Evolutionary conservation across 2,888 invertebrate species (phyloP).

Genomic region (Polyommatus icarus): DNA sequence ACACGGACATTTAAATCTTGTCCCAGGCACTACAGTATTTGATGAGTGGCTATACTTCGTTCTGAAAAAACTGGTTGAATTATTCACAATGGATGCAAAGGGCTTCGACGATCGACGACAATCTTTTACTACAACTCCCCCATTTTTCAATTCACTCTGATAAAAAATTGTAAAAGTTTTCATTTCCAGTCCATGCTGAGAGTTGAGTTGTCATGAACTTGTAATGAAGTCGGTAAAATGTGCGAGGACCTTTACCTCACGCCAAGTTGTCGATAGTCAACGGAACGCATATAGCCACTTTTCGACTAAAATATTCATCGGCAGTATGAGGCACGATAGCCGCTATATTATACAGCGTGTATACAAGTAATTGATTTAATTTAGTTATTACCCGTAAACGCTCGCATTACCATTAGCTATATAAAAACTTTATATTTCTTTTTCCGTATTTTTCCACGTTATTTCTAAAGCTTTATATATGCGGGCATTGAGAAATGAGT

Average conservation of each 20-base stretch:
- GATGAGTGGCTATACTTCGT: no score
- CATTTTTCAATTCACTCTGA: no score
- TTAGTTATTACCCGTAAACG: conserved; percentile 1
- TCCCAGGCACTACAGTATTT: no score
- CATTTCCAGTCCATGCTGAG: no score
- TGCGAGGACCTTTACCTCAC: background rate
- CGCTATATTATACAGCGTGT: background rate
- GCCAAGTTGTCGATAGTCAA: background rate
- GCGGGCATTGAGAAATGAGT: no score
- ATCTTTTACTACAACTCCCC: no score
- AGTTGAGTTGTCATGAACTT: no score
- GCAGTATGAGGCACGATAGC: conserved; percentile 9
- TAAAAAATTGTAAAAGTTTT: no score
- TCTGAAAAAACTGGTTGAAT: no score
- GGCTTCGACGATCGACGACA: no score
- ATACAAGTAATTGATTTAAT: conserved; percentile 23
- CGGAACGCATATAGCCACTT: background rate
- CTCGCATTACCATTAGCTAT: background rate
- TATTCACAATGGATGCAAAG: no score
- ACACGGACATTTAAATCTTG: no score
- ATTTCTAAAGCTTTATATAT: background rate
- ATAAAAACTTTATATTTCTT: background rate
- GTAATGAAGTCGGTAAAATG: background rate
- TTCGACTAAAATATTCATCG: conserved; percentile 5
- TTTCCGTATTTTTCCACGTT: background rate